Evolutionary conservation across 2,888 invertebrate genomes (phyloP), one percentile per base, ranked within the genome.

Genomic region (Dyspetes luteomarginatus): DNA sequence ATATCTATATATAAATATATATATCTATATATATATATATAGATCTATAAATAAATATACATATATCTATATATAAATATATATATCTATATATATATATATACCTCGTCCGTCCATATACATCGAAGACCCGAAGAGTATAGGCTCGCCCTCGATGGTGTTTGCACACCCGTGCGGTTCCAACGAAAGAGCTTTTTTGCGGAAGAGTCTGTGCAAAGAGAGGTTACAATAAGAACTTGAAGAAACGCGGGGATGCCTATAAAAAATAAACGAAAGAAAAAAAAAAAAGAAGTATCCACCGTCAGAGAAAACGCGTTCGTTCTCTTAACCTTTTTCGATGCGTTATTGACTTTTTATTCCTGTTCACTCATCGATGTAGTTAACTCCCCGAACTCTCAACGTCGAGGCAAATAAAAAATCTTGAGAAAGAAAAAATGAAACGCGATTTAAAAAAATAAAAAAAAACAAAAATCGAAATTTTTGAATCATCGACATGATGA

Each of bases 131-230:
- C 36, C 52, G n/a, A 71, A 52, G 56, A 15, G 71, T n/a, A n/a
- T 36, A 65, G 60, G 41, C 60, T 67, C 41, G 22, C 48, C 65
- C 60, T 52, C 73, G 72, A 78, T 78, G 52, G 78, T 82, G 83
- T 84, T 82, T 84, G 81, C 83, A 81, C 83, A 67, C 67, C 52
- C 67, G 82, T 81, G 74, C 78, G 68, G 79, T 67, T 71, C 79
- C 64, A 78, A 77, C 76, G 74, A 52, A 30, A 78, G 68, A 78
- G 69, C 60, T 78, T 73, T 71, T 50, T 52, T 65, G 45, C 67
- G 78, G 68, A 67, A 69, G 67, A 55, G 72, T 58, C 60, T 74
- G 67, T 22, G 56, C 74, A 79, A 69, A 69, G 74, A 79, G 58
- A 56, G 15, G 50, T 56, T 58, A 67, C 69, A 68, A 73, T 52